A percentile compares a stretch with the other conserved stretches of the same genome.
Evolutionary conservation across 2,113 vertebrate species (phyloP).

Genomic region (Cacatua alba): DNA sequence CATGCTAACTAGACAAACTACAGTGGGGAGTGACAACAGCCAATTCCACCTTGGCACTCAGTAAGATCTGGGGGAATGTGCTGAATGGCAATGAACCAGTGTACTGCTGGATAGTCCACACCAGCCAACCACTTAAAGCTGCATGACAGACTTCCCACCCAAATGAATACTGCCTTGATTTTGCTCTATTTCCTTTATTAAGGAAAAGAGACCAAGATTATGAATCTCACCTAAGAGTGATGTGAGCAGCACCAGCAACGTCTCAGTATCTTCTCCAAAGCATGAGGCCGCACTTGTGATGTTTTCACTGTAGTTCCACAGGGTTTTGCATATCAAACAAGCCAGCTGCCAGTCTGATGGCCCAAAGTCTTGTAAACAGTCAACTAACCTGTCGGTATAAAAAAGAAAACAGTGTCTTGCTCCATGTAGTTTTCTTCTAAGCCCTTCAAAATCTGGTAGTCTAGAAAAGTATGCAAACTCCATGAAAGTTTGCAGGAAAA

Average conservation of each 20-base stretch:
- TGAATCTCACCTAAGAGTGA: constrained; percentile 80
- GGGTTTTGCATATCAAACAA: constrained; percentile 88
- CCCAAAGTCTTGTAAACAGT: constrained; percentile 90
- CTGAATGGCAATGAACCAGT: background rate
- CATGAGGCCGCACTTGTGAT: background rate
- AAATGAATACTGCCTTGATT: background rate
- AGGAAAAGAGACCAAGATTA: background rate
- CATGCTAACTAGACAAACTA: background rate
- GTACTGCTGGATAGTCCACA: background rate
- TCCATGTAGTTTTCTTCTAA: background rate
- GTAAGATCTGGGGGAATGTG: background rate
- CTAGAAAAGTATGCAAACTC: background rate
- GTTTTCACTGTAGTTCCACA: constrained; percentile 90
- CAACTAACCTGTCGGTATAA: constrained; percentile 80
- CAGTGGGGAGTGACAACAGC: background rate
- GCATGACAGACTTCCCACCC: background rate
- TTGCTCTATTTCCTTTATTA: background rate
- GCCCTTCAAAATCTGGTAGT: background rate
- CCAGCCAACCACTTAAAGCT: background rate
- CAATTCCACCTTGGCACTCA: background rate
- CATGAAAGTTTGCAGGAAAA: background rate
- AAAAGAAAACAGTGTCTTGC: background rate
- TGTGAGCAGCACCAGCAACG: constrained; percentile 76
- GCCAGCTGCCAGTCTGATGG: constrained; percentile 91
- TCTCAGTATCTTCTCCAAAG: constrained; percentile 72